Evolutionary conservation across 2,113 vertebrate species (phyloP).

Genomic region (Blennius ocellaris): DNA sequence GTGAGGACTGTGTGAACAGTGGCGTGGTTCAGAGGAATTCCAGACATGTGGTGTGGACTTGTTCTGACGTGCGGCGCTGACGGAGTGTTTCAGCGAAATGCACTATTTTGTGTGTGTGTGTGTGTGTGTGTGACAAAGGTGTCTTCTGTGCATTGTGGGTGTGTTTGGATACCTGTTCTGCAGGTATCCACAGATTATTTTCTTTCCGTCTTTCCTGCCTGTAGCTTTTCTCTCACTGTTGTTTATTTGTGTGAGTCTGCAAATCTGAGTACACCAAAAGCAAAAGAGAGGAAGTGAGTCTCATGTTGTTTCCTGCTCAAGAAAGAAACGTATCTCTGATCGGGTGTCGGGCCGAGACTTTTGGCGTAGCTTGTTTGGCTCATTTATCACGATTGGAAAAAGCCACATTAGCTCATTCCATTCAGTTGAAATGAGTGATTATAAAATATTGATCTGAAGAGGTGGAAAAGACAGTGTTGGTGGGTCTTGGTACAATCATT

Average conservation of each 20-base stretch:
- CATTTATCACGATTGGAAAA: neutral
- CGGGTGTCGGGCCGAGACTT: neutral
- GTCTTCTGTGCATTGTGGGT: conserved; percentile 13
- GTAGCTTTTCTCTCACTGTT: conserved; percentile 4
- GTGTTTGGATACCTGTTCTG: conserved; percentile 54
- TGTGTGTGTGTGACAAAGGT: conserved; percentile 20
- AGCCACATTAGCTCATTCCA: neutral
- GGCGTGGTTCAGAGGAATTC: conserved; percentile 49
- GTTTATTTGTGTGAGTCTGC: conserved; percentile 2
- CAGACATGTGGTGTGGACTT: conserved; percentile 44
- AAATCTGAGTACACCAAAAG: conserved; percentile 3
- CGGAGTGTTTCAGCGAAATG: neutral
- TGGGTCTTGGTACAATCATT: too few species aligned
- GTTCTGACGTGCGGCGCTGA: conserved; percentile 34
- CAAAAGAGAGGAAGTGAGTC: conserved; percentile 41
- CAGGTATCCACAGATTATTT: conserved; percentile 22
- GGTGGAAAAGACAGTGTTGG: too few species aligned
- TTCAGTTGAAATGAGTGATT: too few species aligned
- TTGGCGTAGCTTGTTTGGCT: too few species aligned
- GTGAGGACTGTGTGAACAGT: neutral
- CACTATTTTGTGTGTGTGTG: neutral
- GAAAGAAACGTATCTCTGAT: conserved; percentile 22
- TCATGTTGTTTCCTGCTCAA: conserved; percentile 26
- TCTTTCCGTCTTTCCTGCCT: neutral
- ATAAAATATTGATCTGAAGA: too few species aligned